Evolutionary conservation across 2,797 vertebrate genomes (phyloP).

Genomic region (Tangara arthus): DNA sequence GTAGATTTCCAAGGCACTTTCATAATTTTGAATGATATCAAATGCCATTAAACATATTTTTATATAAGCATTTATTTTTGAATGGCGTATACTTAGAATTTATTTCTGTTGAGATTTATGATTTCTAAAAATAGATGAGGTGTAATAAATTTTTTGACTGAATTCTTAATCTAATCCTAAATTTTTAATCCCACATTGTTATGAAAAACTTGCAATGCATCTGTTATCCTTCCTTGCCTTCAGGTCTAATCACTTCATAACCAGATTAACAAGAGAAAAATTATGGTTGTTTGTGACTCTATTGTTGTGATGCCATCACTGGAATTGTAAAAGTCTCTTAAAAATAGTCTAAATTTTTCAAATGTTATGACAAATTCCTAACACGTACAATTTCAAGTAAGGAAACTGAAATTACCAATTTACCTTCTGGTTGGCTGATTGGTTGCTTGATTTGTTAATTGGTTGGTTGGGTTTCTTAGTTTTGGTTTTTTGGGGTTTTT

Average conservation of each 20-base stretch:
- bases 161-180: background rate
- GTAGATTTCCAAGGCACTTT: background rate
- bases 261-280: background rate
- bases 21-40: background rate
- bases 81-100: background rate
- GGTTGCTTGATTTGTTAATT: background rate
- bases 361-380: background rate
- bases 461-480: too few relatives aligned
- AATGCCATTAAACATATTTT: background rate
- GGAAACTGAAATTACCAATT: background rate
- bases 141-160: background rate
- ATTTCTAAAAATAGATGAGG: background rate
- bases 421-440: background rate
- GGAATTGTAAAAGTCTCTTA: background rate
- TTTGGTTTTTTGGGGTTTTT: too few relatives aligned
- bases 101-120: background rate
- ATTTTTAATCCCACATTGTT: background rate
- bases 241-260: background rate
- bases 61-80: background rate
- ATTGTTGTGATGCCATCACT: background rate
- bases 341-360: background rate
- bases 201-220: background rate
- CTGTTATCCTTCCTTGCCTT: background rate
- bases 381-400: background rate
- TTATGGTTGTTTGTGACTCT: background rate